phyloP scores from a whole-genome alignment of 2,113 vertebrate genomes.

The Panthera leo region DNA sequence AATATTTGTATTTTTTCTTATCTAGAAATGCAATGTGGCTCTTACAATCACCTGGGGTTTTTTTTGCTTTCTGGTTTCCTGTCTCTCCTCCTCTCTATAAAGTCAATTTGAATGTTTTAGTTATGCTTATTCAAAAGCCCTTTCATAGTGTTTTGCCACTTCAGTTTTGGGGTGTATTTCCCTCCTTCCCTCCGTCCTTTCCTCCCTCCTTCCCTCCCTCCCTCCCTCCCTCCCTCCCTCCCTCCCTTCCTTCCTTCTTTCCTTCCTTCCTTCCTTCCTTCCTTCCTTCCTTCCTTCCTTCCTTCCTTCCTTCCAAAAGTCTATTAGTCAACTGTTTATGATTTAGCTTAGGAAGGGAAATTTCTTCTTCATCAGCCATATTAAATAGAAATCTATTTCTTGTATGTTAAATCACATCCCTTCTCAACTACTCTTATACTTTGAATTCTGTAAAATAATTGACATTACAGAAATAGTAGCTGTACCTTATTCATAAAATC shows the following conservation, averaged over 20 bases:
- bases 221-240: too few relatives aligned
- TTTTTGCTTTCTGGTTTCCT: neutral
- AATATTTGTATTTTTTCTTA: neutral
- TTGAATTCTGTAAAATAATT: constrained; percentile 62
- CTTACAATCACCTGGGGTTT: neutral
- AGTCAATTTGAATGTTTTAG: neutral
- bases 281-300: neutral
- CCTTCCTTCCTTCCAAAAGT: neutral
- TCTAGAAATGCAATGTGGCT: neutral
- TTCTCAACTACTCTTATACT: constrained; percentile 47
- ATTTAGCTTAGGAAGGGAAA: neutral
- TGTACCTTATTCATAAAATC: constrained; percentile 28
- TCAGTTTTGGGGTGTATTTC: neutral
- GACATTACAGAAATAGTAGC: constrained; percentile 31
- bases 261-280: too few relatives aligned
- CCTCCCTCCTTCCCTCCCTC: too few relatives aligned
- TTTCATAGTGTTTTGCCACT: neutral
- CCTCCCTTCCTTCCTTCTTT: too few relatives aligned
- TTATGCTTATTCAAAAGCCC: neutral
- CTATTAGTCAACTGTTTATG: neutral
- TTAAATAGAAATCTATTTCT: neutral
- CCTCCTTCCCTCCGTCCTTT: too few relatives aligned
- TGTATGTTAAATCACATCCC: neutral
- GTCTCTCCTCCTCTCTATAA: neutral
- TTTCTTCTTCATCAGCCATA: neutral